Conservation (phyloP, 2,113 vertebrate genomes). For the Nanger granti region DNA sequence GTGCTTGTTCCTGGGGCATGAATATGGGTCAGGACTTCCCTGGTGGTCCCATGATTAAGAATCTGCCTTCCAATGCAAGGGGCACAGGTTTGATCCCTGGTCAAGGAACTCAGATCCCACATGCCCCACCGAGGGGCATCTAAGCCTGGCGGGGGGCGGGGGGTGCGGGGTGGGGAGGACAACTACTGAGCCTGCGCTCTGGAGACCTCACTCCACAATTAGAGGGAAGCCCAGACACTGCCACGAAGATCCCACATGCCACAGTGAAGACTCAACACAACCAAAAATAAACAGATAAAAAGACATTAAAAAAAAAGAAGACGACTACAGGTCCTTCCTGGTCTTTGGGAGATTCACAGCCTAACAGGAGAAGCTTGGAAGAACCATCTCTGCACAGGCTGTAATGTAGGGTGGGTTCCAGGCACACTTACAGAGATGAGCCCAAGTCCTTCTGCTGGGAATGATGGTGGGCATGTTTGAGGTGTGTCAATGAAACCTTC, state of each 20-base stretch:
- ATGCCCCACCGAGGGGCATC: neutral
- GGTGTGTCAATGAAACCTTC: neutral
- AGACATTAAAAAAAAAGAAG: neutral
- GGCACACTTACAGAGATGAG: neutral
- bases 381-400: neutral
- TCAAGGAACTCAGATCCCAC: neutral
- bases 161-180: rapidly evolving
- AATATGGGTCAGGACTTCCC: neutral
- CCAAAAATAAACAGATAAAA: neutral
- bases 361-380: neutral
- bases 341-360: neutral
- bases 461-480: neutral
- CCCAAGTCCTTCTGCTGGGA: neutral
- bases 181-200: neutral
- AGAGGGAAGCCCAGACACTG: neutral
- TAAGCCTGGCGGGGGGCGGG: neutral
- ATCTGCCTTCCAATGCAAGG: neutral
- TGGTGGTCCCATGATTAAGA: neutral
- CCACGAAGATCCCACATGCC: neutral
- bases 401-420: rapidly evolving
- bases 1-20: neutral
- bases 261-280: neutral
- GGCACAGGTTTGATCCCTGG: neutral
- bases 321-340: neutral
- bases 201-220: neutral